Percentiles rank a stretch among this genome's conserved stretches.
Evolutionary conservation across 2,888 invertebrate genomes (phyloP).

Genomic region (Caenorhabditis japonica): DNA sequence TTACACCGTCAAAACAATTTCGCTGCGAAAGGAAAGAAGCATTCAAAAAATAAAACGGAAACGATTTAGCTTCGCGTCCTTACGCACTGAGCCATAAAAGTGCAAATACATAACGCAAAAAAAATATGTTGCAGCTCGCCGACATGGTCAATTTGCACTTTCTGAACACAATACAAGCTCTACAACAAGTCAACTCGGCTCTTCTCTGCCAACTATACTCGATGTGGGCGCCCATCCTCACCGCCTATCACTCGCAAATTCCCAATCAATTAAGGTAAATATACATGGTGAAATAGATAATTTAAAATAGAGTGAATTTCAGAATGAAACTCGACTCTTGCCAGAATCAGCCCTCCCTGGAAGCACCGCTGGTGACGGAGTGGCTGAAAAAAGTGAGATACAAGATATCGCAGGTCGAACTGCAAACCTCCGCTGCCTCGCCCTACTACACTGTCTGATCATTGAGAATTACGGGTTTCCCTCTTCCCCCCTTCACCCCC

Average conservation of each 20-base stretch:
- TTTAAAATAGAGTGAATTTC: background rate
- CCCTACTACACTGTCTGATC: conserved; percentile 83
- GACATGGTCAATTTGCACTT: conserved; percentile 98
- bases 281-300: too few relatives aligned
- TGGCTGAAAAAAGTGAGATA: conserved; percentile 94
- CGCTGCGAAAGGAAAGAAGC: too few relatives aligned
- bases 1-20: too few relatives aligned
- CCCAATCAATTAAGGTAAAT: conserved; percentile 73
- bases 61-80: too few relatives aligned
- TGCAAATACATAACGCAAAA: too few relatives aligned
- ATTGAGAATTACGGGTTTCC: conserved; percentile 12
- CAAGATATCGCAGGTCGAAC: conserved; percentile 97
- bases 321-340: conserved; percentile 84
- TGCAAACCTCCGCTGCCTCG: conserved; percentile 91
- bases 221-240: conserved; percentile 94
- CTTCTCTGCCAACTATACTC: conserved; percentile 81
- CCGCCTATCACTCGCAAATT: conserved; percentile 89
- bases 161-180: conserved; percentile 91
- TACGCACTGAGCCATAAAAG: too few relatives aligned
- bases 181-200: conserved; percentile 83
- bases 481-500: background rate
- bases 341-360: conserved; percentile 85
- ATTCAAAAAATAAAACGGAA: too few relatives aligned
- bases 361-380: conserved; percentile 67
- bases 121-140: conserved; percentile 84